These are phyloP conservation scores for Lathamus discolor DNA, from an alignment of 2,113 vertebrate species.

Conservation along the genomic window DNA sequence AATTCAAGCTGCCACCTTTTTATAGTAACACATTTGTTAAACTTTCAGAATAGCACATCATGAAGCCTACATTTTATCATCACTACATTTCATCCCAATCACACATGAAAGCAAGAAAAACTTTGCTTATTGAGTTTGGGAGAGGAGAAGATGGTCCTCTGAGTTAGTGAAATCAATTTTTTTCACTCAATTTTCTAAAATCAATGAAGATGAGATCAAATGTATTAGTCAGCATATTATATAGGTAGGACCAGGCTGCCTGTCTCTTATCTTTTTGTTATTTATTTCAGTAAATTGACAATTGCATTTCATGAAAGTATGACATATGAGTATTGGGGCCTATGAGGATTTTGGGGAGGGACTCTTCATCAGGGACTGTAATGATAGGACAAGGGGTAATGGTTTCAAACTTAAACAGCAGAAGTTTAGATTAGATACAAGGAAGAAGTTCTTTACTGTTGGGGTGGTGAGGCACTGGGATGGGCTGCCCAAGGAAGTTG, in stretches of 20 bases:
- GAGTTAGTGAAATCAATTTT: background rate
- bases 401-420: too few relatives aligned
- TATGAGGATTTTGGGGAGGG: background rate
- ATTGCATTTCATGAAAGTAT: background rate
- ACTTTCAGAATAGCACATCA: background rate
- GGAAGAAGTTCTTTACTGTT: too few relatives aligned
- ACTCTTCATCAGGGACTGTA: too few relatives aligned
- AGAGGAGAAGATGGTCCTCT: background rate
- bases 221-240: background rate
- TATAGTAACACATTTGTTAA: background rate
- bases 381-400: too few relatives aligned
- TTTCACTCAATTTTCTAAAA: background rate
- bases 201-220: background rate
- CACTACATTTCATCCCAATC: background rate
- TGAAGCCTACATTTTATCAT: background rate
- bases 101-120: background rate
- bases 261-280: background rate
- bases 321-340: background rate
- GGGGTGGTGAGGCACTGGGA: too few relatives aligned
- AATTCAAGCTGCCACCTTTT: background rate
- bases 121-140: background rate
- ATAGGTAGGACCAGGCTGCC: background rate
- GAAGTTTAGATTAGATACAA: too few relatives aligned
- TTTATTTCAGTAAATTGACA: background rate
- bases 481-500: too few relatives aligned